A percentile compares a stretch with the other conserved stretches of the same genome.
Conservation (phyloP, 2,797 vertebrate species). For the Centropyge bicolor region DNA sequence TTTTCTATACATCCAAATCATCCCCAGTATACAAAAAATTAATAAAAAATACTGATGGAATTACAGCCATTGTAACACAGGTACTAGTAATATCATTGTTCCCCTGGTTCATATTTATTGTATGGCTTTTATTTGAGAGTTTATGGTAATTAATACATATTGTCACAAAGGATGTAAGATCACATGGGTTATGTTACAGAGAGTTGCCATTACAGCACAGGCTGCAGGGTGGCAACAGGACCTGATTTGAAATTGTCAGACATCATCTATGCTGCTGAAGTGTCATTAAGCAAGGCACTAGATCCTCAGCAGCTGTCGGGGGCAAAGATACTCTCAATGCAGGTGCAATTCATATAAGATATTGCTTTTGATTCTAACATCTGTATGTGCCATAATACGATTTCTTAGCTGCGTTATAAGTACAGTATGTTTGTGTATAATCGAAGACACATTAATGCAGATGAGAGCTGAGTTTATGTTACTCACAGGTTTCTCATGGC, state of each 20-base stretch:
- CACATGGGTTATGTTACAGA: conserved; percentile 3
- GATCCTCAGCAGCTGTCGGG: neutral
- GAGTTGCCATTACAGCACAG: neutral
- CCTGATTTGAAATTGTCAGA: neutral
- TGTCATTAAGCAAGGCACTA: conserved; percentile 17
- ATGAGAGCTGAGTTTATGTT: neutral
- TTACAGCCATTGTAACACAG: neutral
- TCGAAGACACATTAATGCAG: neutral
- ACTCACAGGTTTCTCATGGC: neutral
- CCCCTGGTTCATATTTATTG: neutral
- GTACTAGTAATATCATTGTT: neutral
- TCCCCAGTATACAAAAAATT: too few relatives aligned
- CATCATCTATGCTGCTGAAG: conserved; percentile 2
- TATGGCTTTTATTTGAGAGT: conserved; percentile 13
- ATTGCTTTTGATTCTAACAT: conserved; percentile 16
- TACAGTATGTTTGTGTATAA: neutral
- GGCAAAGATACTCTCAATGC: neutral
- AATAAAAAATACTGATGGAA: neutral
- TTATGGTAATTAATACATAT: neutral
- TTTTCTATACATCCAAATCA: conserved; percentile 4
- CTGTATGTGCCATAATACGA: conserved; percentile 30
- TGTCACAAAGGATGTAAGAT: neutral
- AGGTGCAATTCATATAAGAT: neutral
- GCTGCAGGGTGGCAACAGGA: neutral
- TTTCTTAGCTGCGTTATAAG: neutral